These are phyloP conservation scores for Elephas maximus DNA, from an alignment of 2,113 vertebrate species.

Conservation along the genomic window DNA sequence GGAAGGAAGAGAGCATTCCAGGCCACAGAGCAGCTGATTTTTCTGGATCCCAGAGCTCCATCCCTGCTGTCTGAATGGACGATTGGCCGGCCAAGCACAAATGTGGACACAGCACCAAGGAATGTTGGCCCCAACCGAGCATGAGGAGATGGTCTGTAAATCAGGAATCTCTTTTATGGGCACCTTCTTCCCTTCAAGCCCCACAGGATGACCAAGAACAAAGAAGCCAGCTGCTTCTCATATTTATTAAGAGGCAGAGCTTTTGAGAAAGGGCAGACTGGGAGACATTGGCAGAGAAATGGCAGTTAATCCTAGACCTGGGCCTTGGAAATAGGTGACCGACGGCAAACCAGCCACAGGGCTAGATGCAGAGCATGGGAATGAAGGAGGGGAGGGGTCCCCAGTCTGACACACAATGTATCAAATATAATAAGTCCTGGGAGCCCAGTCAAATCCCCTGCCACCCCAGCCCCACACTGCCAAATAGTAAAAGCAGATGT, in stretches of 20 bases:
- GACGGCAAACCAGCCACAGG: background rate
- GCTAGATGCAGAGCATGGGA: conserved; percentile 70
- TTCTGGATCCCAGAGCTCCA: background rate
- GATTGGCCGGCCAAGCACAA: background rate
- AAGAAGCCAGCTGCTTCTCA: conserved; percentile 57
- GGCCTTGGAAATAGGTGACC: background rate
- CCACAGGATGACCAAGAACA: conserved; percentile 73
- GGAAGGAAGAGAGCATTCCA: background rate
- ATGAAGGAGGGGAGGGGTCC: conserved; percentile 69
- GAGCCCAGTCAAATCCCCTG: conserved; percentile 86
- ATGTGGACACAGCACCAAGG: conserved; percentile 30
- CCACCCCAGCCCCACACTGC: conserved; percentile 84
- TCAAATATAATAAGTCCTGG: conserved; percentile 89
- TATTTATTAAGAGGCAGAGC: conserved; percentile 56
- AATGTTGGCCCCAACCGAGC: conserved; percentile 50
- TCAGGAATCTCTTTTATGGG: conserved; percentile 70
- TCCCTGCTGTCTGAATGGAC: conserved; percentile 5
- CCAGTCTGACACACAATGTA: conserved; percentile 86
- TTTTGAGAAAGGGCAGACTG: background rate
- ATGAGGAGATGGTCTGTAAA: conserved; percentile 81
- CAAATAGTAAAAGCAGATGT: conserved; percentile 92
- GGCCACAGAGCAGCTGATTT: background rate
- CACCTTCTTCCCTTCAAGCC: conserved; percentile 51
- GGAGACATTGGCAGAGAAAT: conserved; percentile 64
- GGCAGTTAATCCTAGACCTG: conserved; percentile 69